These are phyloP conservation scores for Mungos mungo DNA, from an alignment of 2,113 vertebrate species.

Conservation along the genomic window DNA sequence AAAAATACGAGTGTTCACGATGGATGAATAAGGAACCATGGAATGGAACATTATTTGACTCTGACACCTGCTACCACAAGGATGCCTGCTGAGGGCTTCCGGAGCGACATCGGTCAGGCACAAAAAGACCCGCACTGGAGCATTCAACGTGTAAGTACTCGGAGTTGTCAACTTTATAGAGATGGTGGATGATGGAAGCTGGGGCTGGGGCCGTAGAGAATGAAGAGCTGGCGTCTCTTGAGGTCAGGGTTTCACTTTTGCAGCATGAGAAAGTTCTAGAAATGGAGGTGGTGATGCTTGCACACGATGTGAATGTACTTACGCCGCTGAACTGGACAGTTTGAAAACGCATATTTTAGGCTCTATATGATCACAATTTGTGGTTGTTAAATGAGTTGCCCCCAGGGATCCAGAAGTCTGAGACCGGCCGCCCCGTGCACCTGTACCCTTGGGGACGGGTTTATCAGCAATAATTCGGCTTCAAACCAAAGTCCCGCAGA, in stretches of 20 bases:
- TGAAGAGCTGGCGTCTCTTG: rapidly evolving
- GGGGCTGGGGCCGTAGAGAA: rapidly evolving
- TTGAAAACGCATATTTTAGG: rapidly evolving
- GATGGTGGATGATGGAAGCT: rapidly evolving
- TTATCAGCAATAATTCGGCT: background rate
- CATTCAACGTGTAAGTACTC: background rate
- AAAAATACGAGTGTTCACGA: background rate
- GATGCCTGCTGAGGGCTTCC: rapidly evolving
- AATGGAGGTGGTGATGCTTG: background rate
- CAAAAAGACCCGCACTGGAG: background rate
- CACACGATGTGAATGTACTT: rapidly evolving
- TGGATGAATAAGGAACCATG: too few species aligned
- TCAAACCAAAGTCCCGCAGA: background rate
- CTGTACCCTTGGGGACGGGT: too few species aligned
- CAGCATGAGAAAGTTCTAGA: background rate
- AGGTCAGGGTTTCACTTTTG: rapidly evolving
- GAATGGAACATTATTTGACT: rapidly evolving
- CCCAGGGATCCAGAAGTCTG: background rate
- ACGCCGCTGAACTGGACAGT: rapidly evolving
- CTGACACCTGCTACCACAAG: background rate
- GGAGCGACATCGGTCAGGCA: background rate
- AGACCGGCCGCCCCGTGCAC: rapidly evolving
- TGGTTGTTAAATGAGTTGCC: background rate
- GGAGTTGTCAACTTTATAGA: rapidly evolving
- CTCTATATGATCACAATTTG: background rate